These are phyloP conservation scores for Cecropterus lyciades DNA, from an alignment of 1,140 invertebrate species.

Conservation along the genomic window DNA sequence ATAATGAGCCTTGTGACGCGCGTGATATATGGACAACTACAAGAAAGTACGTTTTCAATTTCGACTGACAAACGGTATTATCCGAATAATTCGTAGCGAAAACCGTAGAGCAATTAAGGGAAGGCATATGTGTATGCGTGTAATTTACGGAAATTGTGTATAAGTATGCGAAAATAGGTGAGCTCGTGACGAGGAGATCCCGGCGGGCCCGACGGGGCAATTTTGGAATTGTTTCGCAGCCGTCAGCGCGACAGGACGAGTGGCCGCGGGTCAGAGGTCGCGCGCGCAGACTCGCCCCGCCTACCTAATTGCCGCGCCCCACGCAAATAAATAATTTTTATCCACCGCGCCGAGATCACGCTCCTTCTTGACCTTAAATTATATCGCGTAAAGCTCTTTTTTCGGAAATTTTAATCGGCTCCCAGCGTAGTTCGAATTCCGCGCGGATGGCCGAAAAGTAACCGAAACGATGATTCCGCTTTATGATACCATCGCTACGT, in stretches of 20 bases:
- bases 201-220: conserved; percentile 41
- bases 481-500: conserved; percentile 63
- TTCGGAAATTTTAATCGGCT: conserved; percentile 61
- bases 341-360: conserved; percentile 62
- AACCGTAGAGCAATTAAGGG: neutral
- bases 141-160: conserved; percentile 30
- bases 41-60: conserved; percentile 30
- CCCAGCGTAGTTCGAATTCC: conserved; percentile 41
- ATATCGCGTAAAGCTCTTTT: conserved; percentile 63
- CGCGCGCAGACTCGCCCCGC: conserved; percentile 67
- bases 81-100: conserved; percentile 1
- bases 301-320: conserved; percentile 78
- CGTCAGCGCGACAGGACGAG: conserved; percentile 52
- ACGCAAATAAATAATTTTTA: conserved; percentile 82
- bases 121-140: neutral
- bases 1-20: conserved; percentile 42
- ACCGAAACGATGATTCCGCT: conserved; percentile 52
- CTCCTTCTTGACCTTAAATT: conserved; percentile 74
- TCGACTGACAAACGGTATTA: conserved; percentile 6
- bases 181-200: conserved; percentile 45
- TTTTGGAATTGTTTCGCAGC: conserved; percentile 61
- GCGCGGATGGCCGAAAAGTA: conserved; percentile 52
- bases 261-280: conserved; percentile 67
- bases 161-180: conserved; percentile 45
- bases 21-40: conserved; percentile 43